Evolutionary conservation across 1,140 invertebrate genomes (phyloP).

Genomic region (Akabosia matsudoensis): DNA sequence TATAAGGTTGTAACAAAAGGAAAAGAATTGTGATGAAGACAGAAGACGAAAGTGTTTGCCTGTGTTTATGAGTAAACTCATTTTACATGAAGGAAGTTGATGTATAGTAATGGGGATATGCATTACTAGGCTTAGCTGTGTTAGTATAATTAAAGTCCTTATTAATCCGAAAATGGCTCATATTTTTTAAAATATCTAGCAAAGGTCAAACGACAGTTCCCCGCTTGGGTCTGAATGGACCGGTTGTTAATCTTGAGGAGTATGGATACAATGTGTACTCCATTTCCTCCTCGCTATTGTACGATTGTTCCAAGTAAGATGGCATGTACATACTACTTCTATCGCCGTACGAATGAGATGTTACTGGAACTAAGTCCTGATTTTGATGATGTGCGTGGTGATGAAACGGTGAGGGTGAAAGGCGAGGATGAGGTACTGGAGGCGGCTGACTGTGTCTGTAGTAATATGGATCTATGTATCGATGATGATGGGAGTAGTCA

Average conservation of each 20-base stretch:
- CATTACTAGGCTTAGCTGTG: too few species aligned
- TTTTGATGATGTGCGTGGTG: background rate
- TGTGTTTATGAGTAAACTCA: background rate
- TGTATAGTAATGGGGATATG: background rate
- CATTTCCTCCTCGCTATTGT: background rate
- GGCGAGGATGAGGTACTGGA: too few species aligned
- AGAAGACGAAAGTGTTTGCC: too few species aligned
- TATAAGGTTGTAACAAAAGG: too few species aligned
- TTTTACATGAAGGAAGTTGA: background rate
- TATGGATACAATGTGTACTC: background rate
- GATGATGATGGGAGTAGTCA: conserved; percentile 26
- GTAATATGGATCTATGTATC: background rate
- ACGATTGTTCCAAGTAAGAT: background rate
- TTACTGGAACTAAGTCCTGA: background rate
- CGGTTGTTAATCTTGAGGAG: conserved; percentile 5
- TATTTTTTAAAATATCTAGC: conserved; percentile 25
- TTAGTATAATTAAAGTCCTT: conserved; percentile 1
- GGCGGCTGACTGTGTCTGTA: background rate
- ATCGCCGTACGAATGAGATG: background rate
- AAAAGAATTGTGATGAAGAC: too few species aligned
- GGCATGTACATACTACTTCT: conserved; percentile 10
- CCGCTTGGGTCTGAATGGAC: conserved; percentile 31
- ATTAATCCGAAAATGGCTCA: background rate
- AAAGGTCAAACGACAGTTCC: conserved; percentile 36
- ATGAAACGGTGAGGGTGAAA: background rate